phyloP scores from a whole-genome alignment of 1,140 invertebrate species.

The Reticulitermes speratus region DNA sequence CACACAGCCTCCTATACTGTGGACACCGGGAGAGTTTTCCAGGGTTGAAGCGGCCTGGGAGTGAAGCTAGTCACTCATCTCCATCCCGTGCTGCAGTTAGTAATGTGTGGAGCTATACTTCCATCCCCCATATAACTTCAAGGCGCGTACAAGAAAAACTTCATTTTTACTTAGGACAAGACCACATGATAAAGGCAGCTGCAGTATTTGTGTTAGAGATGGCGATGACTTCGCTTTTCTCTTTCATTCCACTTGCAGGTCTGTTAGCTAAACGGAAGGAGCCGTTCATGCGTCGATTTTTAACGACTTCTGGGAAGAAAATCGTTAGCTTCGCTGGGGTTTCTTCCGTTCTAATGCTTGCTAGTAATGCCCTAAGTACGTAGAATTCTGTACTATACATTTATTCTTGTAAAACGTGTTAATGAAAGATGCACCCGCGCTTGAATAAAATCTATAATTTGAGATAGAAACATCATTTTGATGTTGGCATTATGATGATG shows the following conservation, averaged over 20 bases:
- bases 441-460: not conserved
- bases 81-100: no score
- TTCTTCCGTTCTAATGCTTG: not conserved
- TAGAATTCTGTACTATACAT: not conserved
- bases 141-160: no score
- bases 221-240: not conserved
- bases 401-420: not conserved
- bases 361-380: not conserved
- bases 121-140: no score
- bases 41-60: no score
- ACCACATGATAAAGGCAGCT: no score
- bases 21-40: no score
- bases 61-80: no score
- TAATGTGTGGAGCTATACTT: no score
- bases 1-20: no score
- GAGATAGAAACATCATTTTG: not conserved
- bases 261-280: not conserved
- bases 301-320: slow-evolving; percentile 5
- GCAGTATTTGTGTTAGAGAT: not conserved
- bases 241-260: not conserved
- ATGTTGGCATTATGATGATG: not conserved
- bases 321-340: not conserved
- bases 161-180: no score
- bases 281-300: not conserved
- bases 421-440: not conserved